phyloP scores from a whole-genome alignment of 2,113 vertebrate genomes.

The Pollachius pollachius region DNA sequence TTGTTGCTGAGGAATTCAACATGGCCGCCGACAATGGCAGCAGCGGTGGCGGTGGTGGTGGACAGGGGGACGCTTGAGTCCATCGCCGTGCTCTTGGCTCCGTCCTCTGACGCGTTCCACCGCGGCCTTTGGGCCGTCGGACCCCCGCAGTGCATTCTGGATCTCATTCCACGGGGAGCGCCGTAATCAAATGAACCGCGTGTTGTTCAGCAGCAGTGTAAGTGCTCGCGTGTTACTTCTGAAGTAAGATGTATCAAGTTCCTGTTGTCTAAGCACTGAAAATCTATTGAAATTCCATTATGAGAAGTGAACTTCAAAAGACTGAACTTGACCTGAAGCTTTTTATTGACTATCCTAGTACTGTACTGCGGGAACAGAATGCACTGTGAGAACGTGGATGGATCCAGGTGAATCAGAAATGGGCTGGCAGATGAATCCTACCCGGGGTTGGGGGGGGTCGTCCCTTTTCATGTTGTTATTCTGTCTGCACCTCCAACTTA shows the following conservation, averaged over 20 bases:
- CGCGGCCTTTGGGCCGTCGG: neutral
- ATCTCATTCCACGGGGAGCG: conserved; percentile 16
- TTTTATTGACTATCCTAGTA: conserved; percentile 50
- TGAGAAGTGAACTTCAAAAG: conserved; percentile 33
- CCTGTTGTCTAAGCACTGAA: conserved; percentile 2
- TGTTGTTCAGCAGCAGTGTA: no score
- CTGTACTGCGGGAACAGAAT: conserved; percentile 45
- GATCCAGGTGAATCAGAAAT: no score
- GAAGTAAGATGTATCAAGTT: no score
- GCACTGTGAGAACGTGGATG: neutral
- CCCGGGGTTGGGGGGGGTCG: neutral
- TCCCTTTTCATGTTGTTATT: conserved; percentile 20
- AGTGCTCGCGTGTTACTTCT: no score
- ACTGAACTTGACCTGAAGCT: no score
- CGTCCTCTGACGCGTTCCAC: neutral
- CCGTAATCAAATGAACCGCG: no score
- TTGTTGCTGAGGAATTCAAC: conserved; percentile 83
- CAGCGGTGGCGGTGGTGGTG: neutral
- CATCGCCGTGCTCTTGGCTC: neutral
- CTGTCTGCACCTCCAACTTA: conserved; percentile 28
- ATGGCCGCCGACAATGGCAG: conserved; percentile 58
- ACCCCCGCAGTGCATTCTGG: conserved; percentile 56
- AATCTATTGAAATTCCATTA: conserved; percentile 22
- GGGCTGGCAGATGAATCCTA: no score
- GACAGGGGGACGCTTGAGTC: neutral